Conservation (phyloP, 2,113 vertebrate species). For the Gnathonemus longibarbis region DNA sequence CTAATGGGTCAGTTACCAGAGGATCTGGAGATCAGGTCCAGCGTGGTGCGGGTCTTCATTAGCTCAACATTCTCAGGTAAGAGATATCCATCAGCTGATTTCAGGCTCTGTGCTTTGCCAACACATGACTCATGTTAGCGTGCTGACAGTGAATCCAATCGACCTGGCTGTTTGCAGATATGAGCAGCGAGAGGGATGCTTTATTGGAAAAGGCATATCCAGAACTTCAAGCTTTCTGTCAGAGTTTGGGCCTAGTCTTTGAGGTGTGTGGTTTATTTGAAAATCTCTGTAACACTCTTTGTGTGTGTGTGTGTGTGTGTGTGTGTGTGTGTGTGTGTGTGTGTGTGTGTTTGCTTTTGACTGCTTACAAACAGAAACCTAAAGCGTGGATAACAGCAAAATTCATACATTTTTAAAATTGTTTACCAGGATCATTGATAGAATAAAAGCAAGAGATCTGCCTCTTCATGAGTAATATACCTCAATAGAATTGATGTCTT, state of each 20-base stretch:
- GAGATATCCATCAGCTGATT: slow-evolving; percentile 11
- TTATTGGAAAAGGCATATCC: slow-evolving; percentile 62
- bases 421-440: neutral
- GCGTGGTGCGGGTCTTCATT: slow-evolving; percentile 58
- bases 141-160: neutral
- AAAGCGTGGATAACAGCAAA: neutral
- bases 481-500: neutral
- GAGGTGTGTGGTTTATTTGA: slow-evolving; percentile 58
- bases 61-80: slow-evolving; percentile 71
- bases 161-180: slow-evolving; percentile 51
- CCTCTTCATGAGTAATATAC: neutral
- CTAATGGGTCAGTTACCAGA: slow-evolving; percentile 33
- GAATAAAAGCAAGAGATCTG: neutral
- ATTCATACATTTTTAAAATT: neutral
- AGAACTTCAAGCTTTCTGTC: slow-evolving; percentile 66
- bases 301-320: neutral
- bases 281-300: neutral
- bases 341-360: neutral
- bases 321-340: no score
- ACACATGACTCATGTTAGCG: no score
- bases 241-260: slow-evolving; percentile 60
- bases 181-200: slow-evolving; percentile 63
- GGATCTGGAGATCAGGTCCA: slow-evolving; percentile 39
- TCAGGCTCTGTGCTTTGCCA: neutral
- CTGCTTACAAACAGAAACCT: neutral